Evolutionary conservation across 2,797 vertebrate genomes (phyloP).

Genomic region (Petrocephalus sullivani): DNA sequence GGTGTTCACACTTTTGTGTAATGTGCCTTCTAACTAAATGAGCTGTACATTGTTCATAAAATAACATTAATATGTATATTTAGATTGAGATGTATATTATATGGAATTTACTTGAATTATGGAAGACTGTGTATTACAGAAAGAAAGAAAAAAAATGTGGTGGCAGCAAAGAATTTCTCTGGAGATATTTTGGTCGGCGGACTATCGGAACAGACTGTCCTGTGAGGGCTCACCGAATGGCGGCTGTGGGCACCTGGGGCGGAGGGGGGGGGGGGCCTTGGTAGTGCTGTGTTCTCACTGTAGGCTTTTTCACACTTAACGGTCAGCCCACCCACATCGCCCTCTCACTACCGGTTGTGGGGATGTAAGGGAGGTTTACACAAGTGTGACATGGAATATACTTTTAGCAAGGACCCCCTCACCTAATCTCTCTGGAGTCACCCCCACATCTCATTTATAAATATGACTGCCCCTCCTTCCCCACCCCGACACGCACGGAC

Average conservation of each 20-base stretch:
- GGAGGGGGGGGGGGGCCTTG: neutral
- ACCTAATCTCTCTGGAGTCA: neutral
- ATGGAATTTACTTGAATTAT: conserved; percentile 57
- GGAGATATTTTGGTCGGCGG: conserved; percentile 6
- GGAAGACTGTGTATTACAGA: neutral
- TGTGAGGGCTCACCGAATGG: neutral
- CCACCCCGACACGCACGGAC: neutral
- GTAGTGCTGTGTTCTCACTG: neutral
- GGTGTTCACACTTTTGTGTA: conserved; percentile 37
- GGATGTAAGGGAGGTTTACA: neutral
- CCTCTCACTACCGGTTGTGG: neutral
- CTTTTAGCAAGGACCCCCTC: neutral
- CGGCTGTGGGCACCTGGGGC: neutral
- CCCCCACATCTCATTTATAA: neutral
- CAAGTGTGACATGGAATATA: neutral
- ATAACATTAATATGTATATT: conserved; percentile 49
- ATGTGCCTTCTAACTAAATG: conserved; percentile 41
- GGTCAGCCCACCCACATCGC: neutral
- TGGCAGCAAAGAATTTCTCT: neutral
- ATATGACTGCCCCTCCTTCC: neutral
- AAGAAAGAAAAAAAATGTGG: neutral
- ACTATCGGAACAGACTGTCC: conserved; percentile 3
- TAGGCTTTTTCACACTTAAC: neutral
- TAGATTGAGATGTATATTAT: conserved; percentile 37
- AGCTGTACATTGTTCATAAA: conserved; percentile 40